Conservation (phyloP, 2,113 vertebrate genomes). For the Reinhardtius hippoglossoides region DNA sequence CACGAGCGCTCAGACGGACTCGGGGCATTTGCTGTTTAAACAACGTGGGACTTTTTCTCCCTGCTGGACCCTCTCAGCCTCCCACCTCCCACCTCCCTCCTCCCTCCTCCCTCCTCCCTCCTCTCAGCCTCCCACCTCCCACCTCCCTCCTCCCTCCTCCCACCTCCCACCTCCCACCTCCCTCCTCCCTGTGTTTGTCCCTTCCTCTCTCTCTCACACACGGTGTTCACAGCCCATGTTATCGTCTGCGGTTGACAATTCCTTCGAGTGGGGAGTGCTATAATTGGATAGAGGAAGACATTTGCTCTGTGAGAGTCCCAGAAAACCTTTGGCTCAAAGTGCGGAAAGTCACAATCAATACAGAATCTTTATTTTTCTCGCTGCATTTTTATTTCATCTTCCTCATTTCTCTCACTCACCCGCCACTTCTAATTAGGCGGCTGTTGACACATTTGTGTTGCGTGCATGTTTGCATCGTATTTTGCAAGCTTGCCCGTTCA, state of each 20-base stretch:
- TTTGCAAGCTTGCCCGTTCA: slow-evolving; percentile 27
- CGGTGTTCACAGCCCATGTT: slow-evolving; percentile 26
- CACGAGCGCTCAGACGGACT: neutral
- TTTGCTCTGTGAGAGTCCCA: slow-evolving; percentile 16
- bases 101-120: neutral
- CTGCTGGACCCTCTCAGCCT: neutral
- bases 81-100: neutral
- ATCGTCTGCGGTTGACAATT: slow-evolving; percentile 43
- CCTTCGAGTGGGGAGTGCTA: slow-evolving; percentile 20
- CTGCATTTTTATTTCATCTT: slow-evolving; percentile 22
- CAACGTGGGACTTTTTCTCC: neutral
- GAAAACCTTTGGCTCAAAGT: slow-evolving; percentile 27
- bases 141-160: neutral
- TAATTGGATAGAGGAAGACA: slow-evolving; percentile 57
- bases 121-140: neutral
- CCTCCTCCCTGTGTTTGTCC: neutral
- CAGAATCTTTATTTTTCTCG: slow-evolving; percentile 1
- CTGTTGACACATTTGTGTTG: slow-evolving; percentile 30
- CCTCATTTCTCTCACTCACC: slow-evolving; percentile 9
- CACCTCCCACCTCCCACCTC: too few species aligned
- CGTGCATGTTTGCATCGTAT: slow-evolving; percentile 19
- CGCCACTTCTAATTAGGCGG: slow-evolving; percentile 46
- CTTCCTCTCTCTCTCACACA: neutral
- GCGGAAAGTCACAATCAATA: slow-evolving; percentile 51
- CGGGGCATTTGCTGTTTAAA: neutral